Conservation (phyloP, 2,113 vertebrate genomes). For the Sorex fumeus region DNA sequence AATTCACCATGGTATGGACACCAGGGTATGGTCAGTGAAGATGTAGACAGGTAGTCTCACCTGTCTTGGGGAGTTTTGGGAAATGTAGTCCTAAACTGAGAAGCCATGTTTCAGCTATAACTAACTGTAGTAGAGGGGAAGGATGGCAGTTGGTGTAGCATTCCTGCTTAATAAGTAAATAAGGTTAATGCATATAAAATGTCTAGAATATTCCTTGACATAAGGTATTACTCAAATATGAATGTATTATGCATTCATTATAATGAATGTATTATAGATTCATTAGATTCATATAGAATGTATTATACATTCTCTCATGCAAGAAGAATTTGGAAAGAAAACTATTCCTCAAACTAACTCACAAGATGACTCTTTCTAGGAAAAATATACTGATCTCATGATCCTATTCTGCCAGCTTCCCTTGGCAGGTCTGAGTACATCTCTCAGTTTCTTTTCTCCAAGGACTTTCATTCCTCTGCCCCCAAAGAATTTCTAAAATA, state of each 20-base stretch:
- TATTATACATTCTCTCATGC: constrained; percentile 5
- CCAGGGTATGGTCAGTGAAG: neutral
- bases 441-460: constrained; percentile 32
- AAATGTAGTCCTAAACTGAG: neutral
- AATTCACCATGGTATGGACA: neutral
- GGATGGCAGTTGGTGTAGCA: neutral
- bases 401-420: constrained; percentile 47
- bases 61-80: neutral
- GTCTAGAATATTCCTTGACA: neutral
- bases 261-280: too few relatives aligned
- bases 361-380: constrained; percentile 71
- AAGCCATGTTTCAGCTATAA: neutral
- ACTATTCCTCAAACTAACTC: constrained; percentile 23
- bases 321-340: constrained; percentile 55
- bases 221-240: neutral
- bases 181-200: neutral
- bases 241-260: neutral
- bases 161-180: neutral
- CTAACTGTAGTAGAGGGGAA: neutral
- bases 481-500: constrained; percentile 30
- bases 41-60: neutral
- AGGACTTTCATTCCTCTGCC: neutral
- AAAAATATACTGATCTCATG: constrained; percentile 71
- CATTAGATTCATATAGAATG: too few relatives aligned
- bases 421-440: constrained; percentile 44